Conservation (phyloP, 2,797 vertebrate genomes). For the Siniperca obscura region DNA sequence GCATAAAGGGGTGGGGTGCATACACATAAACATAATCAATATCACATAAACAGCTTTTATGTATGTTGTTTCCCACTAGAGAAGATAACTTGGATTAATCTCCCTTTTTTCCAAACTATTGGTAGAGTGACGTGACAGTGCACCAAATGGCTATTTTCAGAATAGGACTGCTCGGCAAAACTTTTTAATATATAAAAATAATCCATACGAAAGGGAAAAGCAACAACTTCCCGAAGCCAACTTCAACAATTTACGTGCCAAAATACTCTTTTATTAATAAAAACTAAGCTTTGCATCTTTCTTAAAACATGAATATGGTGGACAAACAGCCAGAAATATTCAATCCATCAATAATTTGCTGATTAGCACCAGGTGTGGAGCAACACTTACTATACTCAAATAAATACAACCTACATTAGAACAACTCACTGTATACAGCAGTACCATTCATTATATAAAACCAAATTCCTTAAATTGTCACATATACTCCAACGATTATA, state of each 20-base stretch:
- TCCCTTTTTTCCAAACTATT: background rate
- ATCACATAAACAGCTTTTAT: background rate
- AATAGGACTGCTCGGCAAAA: background rate
- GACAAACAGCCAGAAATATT: background rate
- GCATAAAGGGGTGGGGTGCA: background rate
- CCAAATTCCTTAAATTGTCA: background rate
- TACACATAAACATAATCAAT: background rate
- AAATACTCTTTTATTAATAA: background rate
- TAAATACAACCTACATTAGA: background rate
- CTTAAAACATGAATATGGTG: background rate
- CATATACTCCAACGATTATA: background rate
- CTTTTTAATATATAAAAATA: background rate
- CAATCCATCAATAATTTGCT: conserved; percentile 10
- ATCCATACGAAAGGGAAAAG: background rate
- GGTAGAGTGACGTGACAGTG: background rate
- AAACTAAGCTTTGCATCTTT: background rate
- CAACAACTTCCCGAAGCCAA: background rate
- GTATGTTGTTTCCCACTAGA: background rate
- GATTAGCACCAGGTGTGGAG: conserved; percentile 2
- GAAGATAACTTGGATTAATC: background rate
- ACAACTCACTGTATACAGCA: background rate
- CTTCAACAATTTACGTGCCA: no score
- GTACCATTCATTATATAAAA: background rate
- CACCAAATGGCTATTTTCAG: background rate
- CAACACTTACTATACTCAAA: background rate